Base-by-base conservation (phyloP, 1,140 invertebrate genomes). In the Chionoecetes opilio region DNA sequence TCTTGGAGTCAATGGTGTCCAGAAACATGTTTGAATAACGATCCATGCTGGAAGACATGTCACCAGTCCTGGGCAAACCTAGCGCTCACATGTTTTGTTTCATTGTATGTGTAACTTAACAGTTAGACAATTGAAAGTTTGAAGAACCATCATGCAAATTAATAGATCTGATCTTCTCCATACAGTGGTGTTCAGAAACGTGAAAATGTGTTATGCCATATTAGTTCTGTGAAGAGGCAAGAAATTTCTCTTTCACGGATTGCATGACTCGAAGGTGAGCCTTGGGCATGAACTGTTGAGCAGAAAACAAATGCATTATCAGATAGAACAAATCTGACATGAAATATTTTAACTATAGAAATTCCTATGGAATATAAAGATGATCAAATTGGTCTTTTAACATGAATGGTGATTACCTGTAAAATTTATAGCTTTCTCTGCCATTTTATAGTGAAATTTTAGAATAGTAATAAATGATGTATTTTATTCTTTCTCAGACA, bases 381-480 rank as follows among this genome's bases (percentile, higher is more conserved):
- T 93, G 93, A 95, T 95, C 94, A 95, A 95, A 95, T 95, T 95
- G 94, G 94, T 95, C 94, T 91, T 91, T 86, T 92, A 85, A 87
- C 75, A 82, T 38, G 34, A 46, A 94, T 94, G 93, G 93, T 94
- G 93, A 94, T 75, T 89, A 94, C 53, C 93, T 63, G 35, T 82
- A 91, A 86, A 53, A 46, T 38, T 75, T 89, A 75, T 88, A 34
- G 89, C 82, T 88, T 92, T 75, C 37, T 95, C n/a, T 86, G 84
- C 46, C 84, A 92, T 95, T 53, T 35, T 94, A 91, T 86, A 63
- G 31, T 91, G 38, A 37, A 91, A 75, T 95, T 92, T 82, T 87
- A 95, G 88, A 53, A 87, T 94, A 94, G 93, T 75, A 53, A 82
- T 89, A 82, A 41, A 75, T 94, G 82, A 41, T 87, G 91, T 93